Base-by-base conservation (phyloP, 1,140 invertebrate species). In the Mycetomoellerius zeteki region DNA sequence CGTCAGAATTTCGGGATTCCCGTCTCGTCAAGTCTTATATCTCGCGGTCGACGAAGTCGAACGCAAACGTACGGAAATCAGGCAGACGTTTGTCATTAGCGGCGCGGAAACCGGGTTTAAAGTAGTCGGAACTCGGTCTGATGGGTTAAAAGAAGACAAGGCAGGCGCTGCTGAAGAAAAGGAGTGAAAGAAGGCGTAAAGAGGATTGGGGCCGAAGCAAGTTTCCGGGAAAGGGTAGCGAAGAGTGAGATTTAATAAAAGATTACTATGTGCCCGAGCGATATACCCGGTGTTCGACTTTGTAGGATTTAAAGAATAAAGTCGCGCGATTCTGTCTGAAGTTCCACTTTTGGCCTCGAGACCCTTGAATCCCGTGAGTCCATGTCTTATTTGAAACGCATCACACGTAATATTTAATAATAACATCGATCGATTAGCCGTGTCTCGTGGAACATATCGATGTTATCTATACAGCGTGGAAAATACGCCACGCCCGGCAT, bases 161-260 rank as follows among this genome's bases (percentile, higher is more conserved):
- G 54, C 69, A 27, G 56, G 47, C 27, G 47, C 27, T 54, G 58
- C 54, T 1, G n/a, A 47, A 82, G 54, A 75, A 24, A 21, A 60
- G 30, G 37, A 50, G 12, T 6, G 54, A 73, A 58, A 73, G 65
- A 47, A 16, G 50, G 52, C 24, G 69, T 60, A 84, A 84, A 84
- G 54, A 84, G 71, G 80, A 84, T 84, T 84, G 69, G 54, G 33
- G 54, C 52, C 80, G 50, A 75, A 62, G 80, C 69, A 60, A 84
- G 80, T 50, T 84, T 84, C n/a, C 37, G 50, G 54, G 52, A 77
- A 85, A 64, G 69, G 56, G 67, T 89, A 60, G 58, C 76, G 84
- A 82, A 77, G 90, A 77, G 67, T 85, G 86, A 92, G 90, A 93
- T 92, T 92, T 93, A 92, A 93, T 93, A 93, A 92, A 93, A 93